phyloP scores from a whole-genome alignment of 1,140 invertebrate genomes.

The Drosophila rufa region DNA sequence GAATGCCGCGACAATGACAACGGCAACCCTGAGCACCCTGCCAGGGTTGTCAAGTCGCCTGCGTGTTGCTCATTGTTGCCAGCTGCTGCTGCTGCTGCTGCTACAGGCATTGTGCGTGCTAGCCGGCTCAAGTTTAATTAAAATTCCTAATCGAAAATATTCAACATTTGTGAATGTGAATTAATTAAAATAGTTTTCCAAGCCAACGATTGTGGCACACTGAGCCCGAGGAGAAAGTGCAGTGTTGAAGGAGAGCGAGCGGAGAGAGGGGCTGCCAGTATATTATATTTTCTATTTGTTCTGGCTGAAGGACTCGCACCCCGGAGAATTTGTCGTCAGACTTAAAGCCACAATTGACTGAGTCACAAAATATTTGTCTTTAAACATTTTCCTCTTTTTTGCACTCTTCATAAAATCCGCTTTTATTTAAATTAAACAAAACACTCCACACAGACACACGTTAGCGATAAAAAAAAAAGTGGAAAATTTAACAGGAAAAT shows the following conservation, averaged over 20 bases:
- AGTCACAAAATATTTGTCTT: background rate
- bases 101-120: constrained; percentile 51
- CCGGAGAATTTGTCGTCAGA: background rate
- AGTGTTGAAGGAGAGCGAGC: background rate
- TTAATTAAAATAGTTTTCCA: constrained; percentile 84
- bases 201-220: constrained; percentile 48
- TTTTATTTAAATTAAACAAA: background rate
- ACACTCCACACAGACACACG: constrained; percentile 29
- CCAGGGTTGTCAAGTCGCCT: constrained; percentile 61
- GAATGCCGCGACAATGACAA: constrained; percentile 62
- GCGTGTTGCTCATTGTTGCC: constrained; percentile 46
- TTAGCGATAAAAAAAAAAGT: constrained; percentile 27
- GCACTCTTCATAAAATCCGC: background rate
- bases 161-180: constrained; percentile 78
- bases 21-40: constrained; percentile 25
- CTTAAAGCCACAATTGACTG: constrained; percentile 10
- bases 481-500: constrained; percentile 47
- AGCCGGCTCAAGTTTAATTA: constrained; percentile 82
- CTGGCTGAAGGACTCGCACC: background rate
- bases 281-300: constrained; percentile 9
- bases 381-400: background rate
- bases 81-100: constrained; percentile 11
- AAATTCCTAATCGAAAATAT: constrained; percentile 84
- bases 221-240: constrained; percentile 3
- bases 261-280: background rate